Percentiles rank a stretch among this genome's conserved stretches.
Evolutionary conservation across 2,113 vertebrate species (phyloP).

Genomic region (Grus americana): DNA sequence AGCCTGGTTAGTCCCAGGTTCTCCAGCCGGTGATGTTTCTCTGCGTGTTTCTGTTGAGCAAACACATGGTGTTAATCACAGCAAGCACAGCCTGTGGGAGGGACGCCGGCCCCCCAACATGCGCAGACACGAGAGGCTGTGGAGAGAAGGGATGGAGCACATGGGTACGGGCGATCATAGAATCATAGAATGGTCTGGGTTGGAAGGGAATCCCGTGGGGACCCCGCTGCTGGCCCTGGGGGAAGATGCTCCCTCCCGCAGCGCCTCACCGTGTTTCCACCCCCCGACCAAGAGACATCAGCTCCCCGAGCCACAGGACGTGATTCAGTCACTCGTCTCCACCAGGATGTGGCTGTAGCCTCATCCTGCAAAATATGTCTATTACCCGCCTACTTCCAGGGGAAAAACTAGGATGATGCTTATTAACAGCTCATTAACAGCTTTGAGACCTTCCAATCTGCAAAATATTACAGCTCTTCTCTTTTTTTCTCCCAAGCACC

Average conservation of each 20-base stretch:
- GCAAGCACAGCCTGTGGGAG: accelerated
- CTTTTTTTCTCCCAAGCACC: background rate
- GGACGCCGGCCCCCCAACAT: accelerated
- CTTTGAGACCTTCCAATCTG: background rate
- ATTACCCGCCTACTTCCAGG: background rate
- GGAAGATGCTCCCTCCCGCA: background rate
- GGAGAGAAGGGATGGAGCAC: background rate
- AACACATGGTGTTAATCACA: background rate
- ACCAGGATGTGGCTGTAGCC: conserved; percentile 18
- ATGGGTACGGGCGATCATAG: too few species aligned
- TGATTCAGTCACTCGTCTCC: background rate
- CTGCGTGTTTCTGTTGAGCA: background rate
- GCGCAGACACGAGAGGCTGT: accelerated
- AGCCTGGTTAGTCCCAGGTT: background rate
- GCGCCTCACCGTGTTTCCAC: background rate
- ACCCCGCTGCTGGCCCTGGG: accelerated
- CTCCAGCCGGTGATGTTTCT: accelerated
- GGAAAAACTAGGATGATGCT: background rate
- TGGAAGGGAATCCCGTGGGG: background rate
- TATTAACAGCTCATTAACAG: conserved; percentile 4
- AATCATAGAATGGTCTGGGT: too few species aligned
- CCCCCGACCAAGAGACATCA: background rate
- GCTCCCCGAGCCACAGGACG: background rate
- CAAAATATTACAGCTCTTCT: background rate
- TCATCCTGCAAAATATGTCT: background rate